Evolutionary conservation across 2,797 vertebrate species (phyloP).

Genomic region (Gambelia wislizenii): DNA sequence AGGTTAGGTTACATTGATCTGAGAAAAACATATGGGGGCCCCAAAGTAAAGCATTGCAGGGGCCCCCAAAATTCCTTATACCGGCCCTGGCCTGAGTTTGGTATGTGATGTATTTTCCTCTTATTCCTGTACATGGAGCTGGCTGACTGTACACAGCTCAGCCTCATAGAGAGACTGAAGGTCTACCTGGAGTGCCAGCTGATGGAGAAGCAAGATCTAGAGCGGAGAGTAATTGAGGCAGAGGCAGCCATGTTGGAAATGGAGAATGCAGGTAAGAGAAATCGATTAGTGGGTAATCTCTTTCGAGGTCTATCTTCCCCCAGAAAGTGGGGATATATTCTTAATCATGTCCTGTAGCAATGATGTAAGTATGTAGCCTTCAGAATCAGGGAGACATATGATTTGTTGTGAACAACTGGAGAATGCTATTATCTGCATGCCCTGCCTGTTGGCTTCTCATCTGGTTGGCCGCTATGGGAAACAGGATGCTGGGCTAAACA

Average conservation of each 20-base stretch:
- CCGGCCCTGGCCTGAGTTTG: neutral
- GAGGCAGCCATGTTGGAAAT: neutral
- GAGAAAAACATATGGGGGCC: no score
- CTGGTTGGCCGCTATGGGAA: no score
- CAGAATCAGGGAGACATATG: no score
- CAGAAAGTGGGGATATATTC: neutral
- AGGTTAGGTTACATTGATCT: no score
- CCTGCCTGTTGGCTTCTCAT: neutral
- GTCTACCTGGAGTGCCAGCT: constrained; percentile 5
- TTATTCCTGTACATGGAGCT: neutral
- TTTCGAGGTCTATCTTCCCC: neutral
- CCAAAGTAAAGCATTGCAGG: no score
- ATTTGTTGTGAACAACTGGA: neutral
- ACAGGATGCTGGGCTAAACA: no score
- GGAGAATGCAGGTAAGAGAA: neutral
- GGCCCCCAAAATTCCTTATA: no score
- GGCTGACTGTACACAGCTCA: neutral
- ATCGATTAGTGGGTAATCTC: neutral
- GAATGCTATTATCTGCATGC: neutral
- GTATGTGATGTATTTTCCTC: neutral
- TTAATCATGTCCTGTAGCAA: neutral
- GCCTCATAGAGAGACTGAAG: constrained; percentile 1
- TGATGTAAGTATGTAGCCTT: no score
- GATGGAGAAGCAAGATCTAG: constrained; percentile 5
- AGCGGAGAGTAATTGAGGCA: neutral